Evolutionary conservation across 2,888 invertebrate genomes (phyloP).

Genomic region (Coecobrya sp.): DNA sequence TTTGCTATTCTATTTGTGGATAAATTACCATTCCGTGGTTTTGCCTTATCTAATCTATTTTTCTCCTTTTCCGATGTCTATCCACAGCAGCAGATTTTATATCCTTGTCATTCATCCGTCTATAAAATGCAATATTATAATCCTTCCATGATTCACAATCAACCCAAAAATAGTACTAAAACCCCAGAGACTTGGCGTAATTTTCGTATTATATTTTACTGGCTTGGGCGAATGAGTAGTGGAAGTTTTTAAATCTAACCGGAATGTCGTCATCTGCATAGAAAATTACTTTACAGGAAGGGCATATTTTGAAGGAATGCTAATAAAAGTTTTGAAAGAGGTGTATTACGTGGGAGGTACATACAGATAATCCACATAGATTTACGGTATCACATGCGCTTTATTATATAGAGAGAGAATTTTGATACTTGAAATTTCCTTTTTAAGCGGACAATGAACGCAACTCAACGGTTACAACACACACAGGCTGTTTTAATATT

Average conservation of each 20-base stretch:
- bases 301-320: constrained; percentile 38
- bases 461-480: not conserved
- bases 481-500: not conserved
- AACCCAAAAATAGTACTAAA: not conserved
- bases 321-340: constrained; percentile 17
- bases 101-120: not conserved
- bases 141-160: not conserved
- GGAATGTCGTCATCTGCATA: constrained; percentile 49
- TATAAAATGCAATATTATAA: not conserved
- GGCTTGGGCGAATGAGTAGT: not conserved
- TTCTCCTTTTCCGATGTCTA: not conserved
- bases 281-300: constrained; percentile 35
- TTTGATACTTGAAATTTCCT: constrained; percentile 59
- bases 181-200: not conserved
- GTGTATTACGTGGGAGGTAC: not conserved
- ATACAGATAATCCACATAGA: constrained; percentile 16
- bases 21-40: not conserved
- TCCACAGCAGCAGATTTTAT: not conserved
- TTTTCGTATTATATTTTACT: not conserved
- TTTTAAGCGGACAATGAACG: constrained; percentile 68
- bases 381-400: not conserved
- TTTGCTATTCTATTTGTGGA: constrained; percentile 3
- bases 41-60: constrained; percentile 48
- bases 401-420: constrained; percentile 11
- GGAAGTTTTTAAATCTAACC: not conserved